phyloP scores from a whole-genome alignment of 2,888 invertebrate genomes.

The Homarus gammarus region DNA sequence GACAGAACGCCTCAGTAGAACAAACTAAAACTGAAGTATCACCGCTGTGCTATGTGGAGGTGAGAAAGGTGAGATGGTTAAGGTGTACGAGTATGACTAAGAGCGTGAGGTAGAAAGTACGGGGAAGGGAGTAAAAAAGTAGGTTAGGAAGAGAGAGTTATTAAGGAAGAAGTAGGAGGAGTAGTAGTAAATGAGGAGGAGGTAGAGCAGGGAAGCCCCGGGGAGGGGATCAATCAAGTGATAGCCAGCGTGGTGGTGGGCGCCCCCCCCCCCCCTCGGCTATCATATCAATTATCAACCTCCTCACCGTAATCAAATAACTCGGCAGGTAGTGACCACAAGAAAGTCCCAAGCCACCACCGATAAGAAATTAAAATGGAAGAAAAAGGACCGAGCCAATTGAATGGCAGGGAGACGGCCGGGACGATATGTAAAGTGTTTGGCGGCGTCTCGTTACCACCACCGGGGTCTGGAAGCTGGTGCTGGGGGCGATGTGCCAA shows the following conservation, averaged over 20 bases:
- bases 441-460: no score
- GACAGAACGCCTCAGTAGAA: no score
- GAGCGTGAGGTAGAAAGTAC: not conserved
- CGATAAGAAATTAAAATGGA: constrained; percentile 57
- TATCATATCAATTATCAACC: constrained; percentile 62
- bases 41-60: no score
- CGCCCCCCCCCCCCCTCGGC: constrained; percentile 22
- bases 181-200: not conserved
- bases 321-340: constrained; percentile 58
- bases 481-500: no score
- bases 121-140: not conserved
- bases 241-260: constrained; percentile 29
- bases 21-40: no score
- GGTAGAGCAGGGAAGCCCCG: not conserved
- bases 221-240: constrained; percentile 60
- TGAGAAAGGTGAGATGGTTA: no score
- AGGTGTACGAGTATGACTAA: no score
- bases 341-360: constrained; percentile 13
- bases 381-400: constrained; percentile 47
- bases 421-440: constrained; percentile 44
- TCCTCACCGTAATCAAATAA: constrained; percentile 59
- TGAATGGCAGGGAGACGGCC: constrained; percentile 24
- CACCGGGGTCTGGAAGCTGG: no score
- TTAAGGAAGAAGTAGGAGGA: not conserved
- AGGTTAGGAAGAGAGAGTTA: not conserved